Evolutionary conservation across 2,888 invertebrate species (phyloP), one percentile per base, ranked within the genome.

Genomic region (Sturmia bella): DNA sequence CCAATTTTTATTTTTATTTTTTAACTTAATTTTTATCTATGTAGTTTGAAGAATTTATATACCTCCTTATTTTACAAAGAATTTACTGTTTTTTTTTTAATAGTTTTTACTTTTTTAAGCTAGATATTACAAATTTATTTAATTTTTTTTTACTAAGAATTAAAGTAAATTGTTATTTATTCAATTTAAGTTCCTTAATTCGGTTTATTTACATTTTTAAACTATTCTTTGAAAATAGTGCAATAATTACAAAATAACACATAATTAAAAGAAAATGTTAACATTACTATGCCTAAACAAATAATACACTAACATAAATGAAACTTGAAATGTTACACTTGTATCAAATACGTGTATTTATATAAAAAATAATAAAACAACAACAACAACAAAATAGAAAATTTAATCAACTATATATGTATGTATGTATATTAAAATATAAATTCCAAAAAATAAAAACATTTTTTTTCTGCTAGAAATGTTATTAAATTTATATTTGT

Each of bases 261-360:
- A 32, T 59, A 73, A 64, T 41, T 68, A 70, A 41, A 52, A 74
- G 64, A 82, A 77, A 74, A 75, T 82, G 82, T 82, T 82, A 82
- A 82, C 82, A 82, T 78, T 82, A 66, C 75, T 78, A 78, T 82
- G 82, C 82, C 82, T 82, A 78, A 77, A 56, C 39, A 7, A 43
- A 75, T 50, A 57, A 59, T 11, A 17, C 9, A 72, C 19, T 72
- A 78, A 19, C 61, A 24, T 74, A 59, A 69, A 72, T 54, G 32
- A 61, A 43, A 61, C 13, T 66, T 57, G 64, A 73, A 63, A 52
- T 74, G 78, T 82, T 78, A 82, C 50, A 48, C 61, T 69, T 72
- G 54, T 9, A 32, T 32, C 9, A 32, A 6, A 27, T 27, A 32
- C 32, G 32, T 32, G 9, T 32, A 9, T n/a, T n/a, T n/a, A n/a